Percentiles rank a stretch among this genome's conserved stretches.
Evolutionary conservation across 2,797 vertebrate species (phyloP).

Genomic region (Cossypha heuglini): DNA sequence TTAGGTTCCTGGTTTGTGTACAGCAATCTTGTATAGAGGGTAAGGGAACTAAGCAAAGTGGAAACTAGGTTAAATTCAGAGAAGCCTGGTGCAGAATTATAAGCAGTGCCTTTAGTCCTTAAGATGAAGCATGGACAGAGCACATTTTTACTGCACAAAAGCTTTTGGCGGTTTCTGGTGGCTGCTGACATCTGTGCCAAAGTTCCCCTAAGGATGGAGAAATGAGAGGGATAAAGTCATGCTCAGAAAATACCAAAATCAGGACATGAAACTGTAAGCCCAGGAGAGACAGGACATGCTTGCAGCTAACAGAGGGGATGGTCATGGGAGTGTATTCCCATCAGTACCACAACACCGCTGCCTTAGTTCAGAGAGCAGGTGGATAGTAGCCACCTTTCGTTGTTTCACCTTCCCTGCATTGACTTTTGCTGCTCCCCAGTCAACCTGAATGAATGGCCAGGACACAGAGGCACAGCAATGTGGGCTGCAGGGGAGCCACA

Average conservation of each 20-base stretch:
- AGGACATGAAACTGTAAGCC: neutral
- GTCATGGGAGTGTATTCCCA: neutral
- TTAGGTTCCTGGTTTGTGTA: neutral
- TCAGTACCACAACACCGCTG: neutral
- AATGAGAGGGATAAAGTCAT: neutral
- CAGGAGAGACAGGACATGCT: neutral
- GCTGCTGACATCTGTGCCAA: slow-evolving; percentile 11
- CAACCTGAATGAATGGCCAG: neutral
- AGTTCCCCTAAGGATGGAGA: neutral
- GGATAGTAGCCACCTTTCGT: neutral
- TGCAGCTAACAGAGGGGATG: neutral
- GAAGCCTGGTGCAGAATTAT: slow-evolving; percentile 38
- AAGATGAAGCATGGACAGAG: neutral
- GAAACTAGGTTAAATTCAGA: slow-evolving; percentile 34
- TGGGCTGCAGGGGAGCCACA: accelerated
- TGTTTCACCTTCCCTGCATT: neutral
- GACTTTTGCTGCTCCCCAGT: neutral
- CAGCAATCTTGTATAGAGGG: neutral
- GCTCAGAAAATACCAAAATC: neutral
- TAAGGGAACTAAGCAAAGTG: neutral
- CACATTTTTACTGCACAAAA: slow-evolving; percentile 18
- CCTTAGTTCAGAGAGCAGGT: neutral
- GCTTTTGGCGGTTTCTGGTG: neutral
- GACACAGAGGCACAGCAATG: neutral
- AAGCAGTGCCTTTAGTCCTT: slow-evolving; percentile 36